Percentiles rank a stretch among this genome's conserved stretches.
Conservation (phyloP, 2,797 vertebrate species). For the Gambusia yucatana region DNA sequence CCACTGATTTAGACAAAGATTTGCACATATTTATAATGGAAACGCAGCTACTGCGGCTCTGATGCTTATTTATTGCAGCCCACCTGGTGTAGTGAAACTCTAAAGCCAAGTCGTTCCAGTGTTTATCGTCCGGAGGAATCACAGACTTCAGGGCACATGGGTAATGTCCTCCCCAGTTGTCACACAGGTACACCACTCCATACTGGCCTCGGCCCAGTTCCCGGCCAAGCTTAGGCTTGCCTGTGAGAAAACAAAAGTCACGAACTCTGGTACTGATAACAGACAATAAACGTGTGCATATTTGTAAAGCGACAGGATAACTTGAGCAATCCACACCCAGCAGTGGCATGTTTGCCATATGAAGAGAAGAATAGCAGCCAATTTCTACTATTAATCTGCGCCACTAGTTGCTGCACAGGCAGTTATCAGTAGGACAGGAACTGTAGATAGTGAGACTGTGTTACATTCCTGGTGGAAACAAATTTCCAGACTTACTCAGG, state of each 20-base stretch:
- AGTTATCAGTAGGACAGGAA: neutral
- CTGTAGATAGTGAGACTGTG: neutral
- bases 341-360: neutral
- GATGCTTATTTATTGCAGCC: conserved; percentile 15
- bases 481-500: neutral
- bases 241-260: conserved; percentile 63
- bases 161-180: conserved; percentile 93
- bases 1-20: too few relatives aligned
- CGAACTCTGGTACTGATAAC: neutral
- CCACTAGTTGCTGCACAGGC: neutral
- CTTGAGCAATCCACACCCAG: too few relatives aligned
- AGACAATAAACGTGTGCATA: neutral
- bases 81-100: conserved; percentile 99
- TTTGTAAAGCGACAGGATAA: neutral
- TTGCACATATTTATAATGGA: too few relatives aligned
- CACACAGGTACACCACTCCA: conserved; percentile 95
- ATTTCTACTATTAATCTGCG: neutral
- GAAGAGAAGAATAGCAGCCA: neutral
- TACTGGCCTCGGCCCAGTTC: conserved; percentile 97
- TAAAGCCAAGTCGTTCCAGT: conserved; percentile 97
- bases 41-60: neutral
- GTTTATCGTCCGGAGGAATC: conserved; percentile 96
- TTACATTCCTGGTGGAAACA: neutral
- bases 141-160: conserved; percentile 97
- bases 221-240: conserved; percentile 92